Conservation (phyloP, 2,797 vertebrate genomes). For the Schizopygopsis pylzovi region DNA sequence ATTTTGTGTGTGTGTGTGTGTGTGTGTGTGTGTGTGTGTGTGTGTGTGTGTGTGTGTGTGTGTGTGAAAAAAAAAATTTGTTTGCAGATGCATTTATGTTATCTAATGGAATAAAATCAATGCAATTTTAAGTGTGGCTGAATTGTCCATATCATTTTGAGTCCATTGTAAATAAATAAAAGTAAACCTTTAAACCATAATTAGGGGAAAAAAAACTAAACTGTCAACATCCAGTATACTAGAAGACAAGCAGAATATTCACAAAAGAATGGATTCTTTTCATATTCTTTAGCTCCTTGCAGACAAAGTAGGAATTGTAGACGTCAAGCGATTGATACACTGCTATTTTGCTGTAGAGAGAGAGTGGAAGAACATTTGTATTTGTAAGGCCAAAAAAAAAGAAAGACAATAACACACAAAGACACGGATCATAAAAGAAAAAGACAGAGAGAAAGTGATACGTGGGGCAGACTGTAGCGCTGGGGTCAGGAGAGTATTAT, state of each 20-base stretch:
- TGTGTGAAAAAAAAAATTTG: too few species aligned
- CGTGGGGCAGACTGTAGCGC: not conserved
- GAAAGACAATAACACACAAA: constrained; percentile 24
- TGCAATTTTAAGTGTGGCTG: not conserved
- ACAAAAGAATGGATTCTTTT: not conserved
- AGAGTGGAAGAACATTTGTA: constrained; percentile 8
- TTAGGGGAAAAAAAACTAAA: not conserved
- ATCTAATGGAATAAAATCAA: not conserved
- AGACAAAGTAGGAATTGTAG: constrained; percentile 26
- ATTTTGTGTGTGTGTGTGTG: too few species aligned
- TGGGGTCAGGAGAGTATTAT: constrained; percentile 38
- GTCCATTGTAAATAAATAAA: not conserved
- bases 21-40: too few species aligned
- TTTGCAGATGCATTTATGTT: not conserved
- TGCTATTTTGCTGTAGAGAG: not conserved
- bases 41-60: too few species aligned
- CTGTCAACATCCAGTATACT: not conserved
- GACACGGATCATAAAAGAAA: constrained; percentile 11
- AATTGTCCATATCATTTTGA: not conserved
- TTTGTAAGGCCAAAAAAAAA: constrained; percentile 11
- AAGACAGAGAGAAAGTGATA: constrained; percentile 27
- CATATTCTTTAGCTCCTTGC: not conserved
- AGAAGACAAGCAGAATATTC: not conserved
- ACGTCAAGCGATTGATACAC: not conserved
- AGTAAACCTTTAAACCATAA: not conserved